Percentiles rank a stretch among this genome's conserved stretches.
phyloP scores from a whole-genome alignment of 1,140 invertebrate species.

The Dermatophagoides farinae region DNA sequence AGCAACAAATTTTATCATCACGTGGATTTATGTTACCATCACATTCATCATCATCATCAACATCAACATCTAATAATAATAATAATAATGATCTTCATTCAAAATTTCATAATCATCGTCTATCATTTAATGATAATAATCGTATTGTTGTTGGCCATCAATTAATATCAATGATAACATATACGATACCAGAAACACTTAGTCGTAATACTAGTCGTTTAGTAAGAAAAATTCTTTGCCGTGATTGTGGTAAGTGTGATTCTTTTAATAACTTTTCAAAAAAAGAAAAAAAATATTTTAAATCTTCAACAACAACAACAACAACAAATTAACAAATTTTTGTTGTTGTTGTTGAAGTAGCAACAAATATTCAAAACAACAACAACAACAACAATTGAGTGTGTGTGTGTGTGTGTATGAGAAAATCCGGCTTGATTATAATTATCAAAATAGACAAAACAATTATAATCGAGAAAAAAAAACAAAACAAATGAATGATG shows the following conservation, averaged over 20 bases:
- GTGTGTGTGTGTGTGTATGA: neutral
- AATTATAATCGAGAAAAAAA: too few species aligned
- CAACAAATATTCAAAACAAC: neutral
- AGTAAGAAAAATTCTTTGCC: conserved; percentile 12
- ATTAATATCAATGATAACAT: conserved; percentile 5
- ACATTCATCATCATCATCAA: too few species aligned
- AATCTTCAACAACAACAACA: neutral
- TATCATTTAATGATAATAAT: neutral
- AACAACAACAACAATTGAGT: too few species aligned
- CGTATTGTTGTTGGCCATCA: neutral
- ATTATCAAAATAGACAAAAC: neutral
- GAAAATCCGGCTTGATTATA: neutral
- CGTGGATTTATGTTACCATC: neutral
- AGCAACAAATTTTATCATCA: neutral
- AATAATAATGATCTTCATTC: neutral
- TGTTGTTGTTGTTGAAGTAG: neutral
- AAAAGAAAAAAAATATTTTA: too few species aligned
- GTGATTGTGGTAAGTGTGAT: conserved; percentile 13
- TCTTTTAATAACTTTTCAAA: neutral
- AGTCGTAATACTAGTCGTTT: conserved; percentile 8
- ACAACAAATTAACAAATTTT: neutral
- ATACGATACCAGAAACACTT: conserved; percentile 10
- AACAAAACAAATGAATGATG: too few species aligned
- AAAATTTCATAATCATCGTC: neutral
- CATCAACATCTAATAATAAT: too few species aligned